Evolutionary conservation across 2,888 invertebrate species (phyloP).

Genomic region (Xylocampa areola): DNA sequence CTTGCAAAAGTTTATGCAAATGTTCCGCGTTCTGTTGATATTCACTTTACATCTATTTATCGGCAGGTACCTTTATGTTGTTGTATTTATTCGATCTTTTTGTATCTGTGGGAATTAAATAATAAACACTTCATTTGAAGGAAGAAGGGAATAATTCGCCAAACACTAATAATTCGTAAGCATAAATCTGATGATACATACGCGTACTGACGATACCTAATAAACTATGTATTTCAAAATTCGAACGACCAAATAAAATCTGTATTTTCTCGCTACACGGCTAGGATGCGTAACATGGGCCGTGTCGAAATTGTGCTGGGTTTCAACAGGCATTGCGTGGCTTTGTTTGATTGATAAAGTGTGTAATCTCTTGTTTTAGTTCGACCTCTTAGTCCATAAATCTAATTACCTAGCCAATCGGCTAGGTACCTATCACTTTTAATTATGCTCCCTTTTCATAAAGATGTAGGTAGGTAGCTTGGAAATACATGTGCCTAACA

Average conservation of each 20-base stretch:
- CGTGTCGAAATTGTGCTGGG: slow-evolving; percentile 79
- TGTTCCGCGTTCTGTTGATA: slow-evolving; percentile 27
- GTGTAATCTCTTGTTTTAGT: slow-evolving; percentile 81
- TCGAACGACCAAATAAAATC: slow-evolving; percentile 24
- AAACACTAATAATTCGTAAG: slow-evolving; percentile 18
- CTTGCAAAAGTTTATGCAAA: slow-evolving; percentile 52
- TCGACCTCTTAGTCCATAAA: slow-evolving; percentile 71
- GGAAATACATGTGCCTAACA: slow-evolving; percentile 3
- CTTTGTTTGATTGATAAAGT: slow-evolving; percentile 86
- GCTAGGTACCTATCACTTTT: slow-evolving; percentile 9
- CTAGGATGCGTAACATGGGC: slow-evolving; percentile 77
- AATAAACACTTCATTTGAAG: too few species aligned
- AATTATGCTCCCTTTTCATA: slow-evolving; percentile 17
- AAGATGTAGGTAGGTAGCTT: too few species aligned
- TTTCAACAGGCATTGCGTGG: slow-evolving; percentile 81
- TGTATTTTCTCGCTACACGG: slow-evolving; percentile 54
- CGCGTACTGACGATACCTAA: neutral
- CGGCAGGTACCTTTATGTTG: neutral
- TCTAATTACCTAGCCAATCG: slow-evolving; percentile 61
- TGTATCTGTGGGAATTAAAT: too few species aligned
- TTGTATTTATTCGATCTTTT: too few species aligned
- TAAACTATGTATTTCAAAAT: slow-evolving; percentile 23
- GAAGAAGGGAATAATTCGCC: slow-evolving; percentile 15
- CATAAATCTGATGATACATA: slow-evolving; percentile 6
- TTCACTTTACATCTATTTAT: slow-evolving; percentile 23